Percentiles rank a stretch among this genome's conserved stretches.
These are phyloP conservation scores for Chloroceryle amazona DNA, from an alignment of 2,797 vertebrate genomes.

Conservation along the genomic window DNA sequence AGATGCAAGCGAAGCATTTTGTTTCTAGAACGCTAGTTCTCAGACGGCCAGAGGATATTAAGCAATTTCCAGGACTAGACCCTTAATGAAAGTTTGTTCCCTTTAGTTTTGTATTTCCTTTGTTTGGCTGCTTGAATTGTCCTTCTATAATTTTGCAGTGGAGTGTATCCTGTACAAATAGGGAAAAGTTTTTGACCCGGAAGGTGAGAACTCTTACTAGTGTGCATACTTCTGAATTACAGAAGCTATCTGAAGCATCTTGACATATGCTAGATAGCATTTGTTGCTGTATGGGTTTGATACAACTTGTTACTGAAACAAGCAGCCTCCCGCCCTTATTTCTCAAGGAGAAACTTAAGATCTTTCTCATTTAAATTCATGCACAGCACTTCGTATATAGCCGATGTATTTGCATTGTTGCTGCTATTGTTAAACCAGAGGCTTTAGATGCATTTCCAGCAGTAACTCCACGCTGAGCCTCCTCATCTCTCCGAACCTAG, in stretches of 20 bases:
- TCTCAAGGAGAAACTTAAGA: conserved; percentile 51
- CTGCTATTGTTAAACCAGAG: not conserved
- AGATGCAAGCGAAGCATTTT: conserved; percentile 8
- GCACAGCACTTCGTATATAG: not conserved
- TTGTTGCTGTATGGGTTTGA: conserved; percentile 18
- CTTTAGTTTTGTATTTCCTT: conserved; percentile 10
- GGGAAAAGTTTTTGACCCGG: conserved; percentile 37
- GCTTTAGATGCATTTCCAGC: not conserved
- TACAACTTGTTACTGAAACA: conserved; percentile 20
- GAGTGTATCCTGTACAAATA: conserved; percentile 22
- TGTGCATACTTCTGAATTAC: not conserved
- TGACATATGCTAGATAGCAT: not conserved
- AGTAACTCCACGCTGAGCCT: not conserved
- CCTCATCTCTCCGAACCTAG: accelerated
- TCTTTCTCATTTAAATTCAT: not conserved
- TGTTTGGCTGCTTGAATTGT: not conserved
- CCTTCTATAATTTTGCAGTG: conserved; percentile 18
- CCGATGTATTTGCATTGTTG: too few relatives aligned
- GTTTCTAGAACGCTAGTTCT: not conserved
- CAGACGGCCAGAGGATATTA: conserved; percentile 10
- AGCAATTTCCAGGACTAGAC: conserved; percentile 27
- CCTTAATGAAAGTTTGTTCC: conserved; percentile 28
- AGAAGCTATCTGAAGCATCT: conserved; percentile 43
- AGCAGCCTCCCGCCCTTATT: conserved; percentile 49
- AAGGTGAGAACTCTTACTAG: conserved; percentile 46